These are phyloP conservation scores for Campoplex nolae DNA, from an alignment of 2,888 invertebrate genomes.

Conservation along the genomic window DNA sequence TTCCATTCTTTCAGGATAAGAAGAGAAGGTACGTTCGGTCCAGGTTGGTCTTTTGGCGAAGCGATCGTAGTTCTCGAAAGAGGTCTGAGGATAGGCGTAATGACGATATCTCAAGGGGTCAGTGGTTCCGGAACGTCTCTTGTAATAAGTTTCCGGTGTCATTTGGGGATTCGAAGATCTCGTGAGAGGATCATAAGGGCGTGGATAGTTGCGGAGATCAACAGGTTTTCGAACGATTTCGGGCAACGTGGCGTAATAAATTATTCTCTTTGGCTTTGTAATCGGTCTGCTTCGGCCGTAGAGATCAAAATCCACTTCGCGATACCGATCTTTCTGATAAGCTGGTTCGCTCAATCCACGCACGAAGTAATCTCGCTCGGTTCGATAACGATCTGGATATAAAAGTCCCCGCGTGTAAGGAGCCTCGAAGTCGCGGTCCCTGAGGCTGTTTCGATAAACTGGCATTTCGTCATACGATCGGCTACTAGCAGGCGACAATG, in stretches of 20 bases:
- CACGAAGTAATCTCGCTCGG: slow-evolving; percentile 79
- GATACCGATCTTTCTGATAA: slow-evolving; percentile 78
- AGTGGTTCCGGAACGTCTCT: slow-evolving; percentile 72
- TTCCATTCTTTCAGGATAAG: slow-evolving; percentile 70
- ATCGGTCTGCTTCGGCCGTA: slow-evolving; percentile 77
- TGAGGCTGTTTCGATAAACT: slow-evolving; percentile 70
- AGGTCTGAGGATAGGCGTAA: slow-evolving; percentile 74
- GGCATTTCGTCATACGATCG: slow-evolving; percentile 76
- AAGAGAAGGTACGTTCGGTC: slow-evolving; percentile 72
- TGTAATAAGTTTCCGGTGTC: slow-evolving; percentile 70
- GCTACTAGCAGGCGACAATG: slow-evolving; percentile 61
- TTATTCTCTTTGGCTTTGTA: slow-evolving; percentile 81
- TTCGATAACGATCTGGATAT: slow-evolving; percentile 79
- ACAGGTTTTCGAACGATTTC: slow-evolving; percentile 83
- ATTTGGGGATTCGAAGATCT: slow-evolving; percentile 67
- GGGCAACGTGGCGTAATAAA: slow-evolving; percentile 84
- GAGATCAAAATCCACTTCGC: slow-evolving; percentile 78
- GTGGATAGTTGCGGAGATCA: slow-evolving; percentile 78
- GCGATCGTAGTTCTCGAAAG: slow-evolving; percentile 74
- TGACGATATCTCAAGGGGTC: slow-evolving; percentile 78
- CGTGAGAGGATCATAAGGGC: slow-evolving; percentile 75
- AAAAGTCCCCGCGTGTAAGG: slow-evolving; percentile 74
- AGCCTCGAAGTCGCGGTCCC: slow-evolving; percentile 72
- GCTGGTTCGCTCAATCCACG: slow-evolving; percentile 72
- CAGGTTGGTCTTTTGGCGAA: slow-evolving; percentile 77